Evolutionary conservation across 1,140 invertebrate species (phyloP).

Genomic region (Scaptomyza montana): DNA sequence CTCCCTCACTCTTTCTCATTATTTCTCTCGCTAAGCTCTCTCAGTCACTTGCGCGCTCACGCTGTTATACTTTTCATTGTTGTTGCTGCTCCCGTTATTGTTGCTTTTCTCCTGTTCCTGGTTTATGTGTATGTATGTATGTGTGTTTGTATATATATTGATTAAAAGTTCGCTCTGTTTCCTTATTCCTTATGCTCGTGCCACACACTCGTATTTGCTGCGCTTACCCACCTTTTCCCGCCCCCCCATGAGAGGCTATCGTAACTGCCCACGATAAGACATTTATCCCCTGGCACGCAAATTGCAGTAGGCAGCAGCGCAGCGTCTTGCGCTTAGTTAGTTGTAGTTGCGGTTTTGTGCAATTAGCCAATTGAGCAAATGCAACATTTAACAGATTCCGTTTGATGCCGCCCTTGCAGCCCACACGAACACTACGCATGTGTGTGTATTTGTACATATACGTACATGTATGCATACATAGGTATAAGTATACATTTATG

Average conservation of each 20-base stretch:
- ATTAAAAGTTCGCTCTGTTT: conserved; percentile 72
- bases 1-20: conserved; percentile 5
- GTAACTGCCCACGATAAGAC: not conserved
- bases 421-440: conserved; percentile 32
- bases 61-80: conserved; percentile 50
- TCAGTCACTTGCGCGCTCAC: conserved; percentile 43
- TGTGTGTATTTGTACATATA: not conserved
- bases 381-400: conserved; percentile 39
- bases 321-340: conserved; percentile 32
- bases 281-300: not conserved
- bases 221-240: conserved; percentile 25
- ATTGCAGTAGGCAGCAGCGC: conserved; percentile 19
- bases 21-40: conserved; percentile 21
- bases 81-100: conserved; percentile 49
- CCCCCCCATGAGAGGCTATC: no score
- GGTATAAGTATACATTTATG: conserved; percentile 2
- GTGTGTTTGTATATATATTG: conserved; percentile 71
- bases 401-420: conserved; percentile 17
- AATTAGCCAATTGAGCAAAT: conserved; percentile 33
- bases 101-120: conserved; percentile 41
- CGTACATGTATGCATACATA: not conserved
- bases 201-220: conserved; percentile 57
- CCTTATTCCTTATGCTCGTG: conserved; percentile 60
- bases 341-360: conserved; percentile 27
- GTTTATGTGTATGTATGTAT: conserved; percentile 18